phyloP scores from a whole-genome alignment of 2,797 vertebrate species.

The Lerista edwardsae region DNA sequence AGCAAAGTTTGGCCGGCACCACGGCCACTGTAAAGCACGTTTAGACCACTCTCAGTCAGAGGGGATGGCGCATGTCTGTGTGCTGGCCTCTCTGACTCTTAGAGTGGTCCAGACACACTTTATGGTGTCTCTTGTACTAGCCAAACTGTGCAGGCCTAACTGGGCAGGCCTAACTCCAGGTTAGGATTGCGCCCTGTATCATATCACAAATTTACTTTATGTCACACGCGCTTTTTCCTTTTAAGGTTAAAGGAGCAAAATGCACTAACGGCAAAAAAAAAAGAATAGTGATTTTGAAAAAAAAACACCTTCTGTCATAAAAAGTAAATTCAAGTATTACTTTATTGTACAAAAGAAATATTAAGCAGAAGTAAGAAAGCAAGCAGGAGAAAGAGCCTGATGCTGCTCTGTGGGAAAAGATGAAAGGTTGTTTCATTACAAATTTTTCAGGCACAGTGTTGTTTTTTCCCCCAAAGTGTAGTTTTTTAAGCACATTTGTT shows the following conservation, averaged over 20 bases:
- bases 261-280: neutral
- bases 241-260: neutral
- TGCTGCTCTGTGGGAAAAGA: neutral
- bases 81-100: too few species aligned
- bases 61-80: too few species aligned
- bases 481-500: conserved; percentile 11
- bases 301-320: neutral
- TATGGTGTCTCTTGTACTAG: too few species aligned
- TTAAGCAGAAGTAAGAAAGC: neutral
- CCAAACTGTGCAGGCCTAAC: too few species aligned
- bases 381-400: conserved; percentile 10
- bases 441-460: neutral
- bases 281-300: conserved; percentile 9
- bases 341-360: neutral
- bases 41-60: too few species aligned
- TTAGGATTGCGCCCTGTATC: too few species aligned
- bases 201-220: neutral
- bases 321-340: neutral
- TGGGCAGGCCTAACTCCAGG: too few species aligned
- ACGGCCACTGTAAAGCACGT: too few species aligned
- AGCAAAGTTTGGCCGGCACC: too few species aligned
- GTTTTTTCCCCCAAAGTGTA: neutral
- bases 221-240: neutral
- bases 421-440: conserved; percentile 9
- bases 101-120: too few species aligned